Evolutionary conservation across 2,113 vertebrate species (phyloP), one percentile per base, ranked within the genome.

Genomic region (Myocastor coypus): DNA sequence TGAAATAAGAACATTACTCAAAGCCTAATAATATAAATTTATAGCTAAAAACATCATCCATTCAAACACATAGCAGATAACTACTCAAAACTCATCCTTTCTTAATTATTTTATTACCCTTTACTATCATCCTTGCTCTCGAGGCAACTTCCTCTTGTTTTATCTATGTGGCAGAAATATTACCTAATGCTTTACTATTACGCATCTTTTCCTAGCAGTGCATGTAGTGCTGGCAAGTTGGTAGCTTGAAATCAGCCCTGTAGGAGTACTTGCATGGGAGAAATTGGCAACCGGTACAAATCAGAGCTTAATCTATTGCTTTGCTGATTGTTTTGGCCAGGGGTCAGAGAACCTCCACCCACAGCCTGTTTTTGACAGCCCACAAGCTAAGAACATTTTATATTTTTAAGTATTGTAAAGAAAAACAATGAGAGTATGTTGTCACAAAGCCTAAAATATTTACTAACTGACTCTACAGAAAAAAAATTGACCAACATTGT

Each of bases 291-390:
- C 83, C 22, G 17, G 57, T 82, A 92, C 68, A 94, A 59, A 93
- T 77, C 64, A 86, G 68, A 81, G 61, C 28, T 97, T 83, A 80
- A 83, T 75, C 68, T 95, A 83, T 92, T 96, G 78, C 92, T 91
- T 92, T 81, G 59, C 59, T 83, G 77, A 94, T 92, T 61, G 30
- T 83, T 68, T 94, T 97, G 90, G 88, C 85, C 68, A 89, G 34
- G 32, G 73, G 32, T 93, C 55, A 9, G 30, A 19, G n/a, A 96
- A 83, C 90, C 83, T 86, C 64, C 2, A 5, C 46, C 75, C 84
- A 85, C 9, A 83, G 50, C 26, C 55, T 85, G 61, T 84, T 93
- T 94, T 91, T 85, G 73, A 52, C 7, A 50, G 78, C 59, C 69
- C 30, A 80, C 68, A 75, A 89, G 20, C 75, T 73, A 94, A 86